Conservation (phyloP, 2,113 vertebrate genomes). For the Scartelaos histophorus region DNA sequence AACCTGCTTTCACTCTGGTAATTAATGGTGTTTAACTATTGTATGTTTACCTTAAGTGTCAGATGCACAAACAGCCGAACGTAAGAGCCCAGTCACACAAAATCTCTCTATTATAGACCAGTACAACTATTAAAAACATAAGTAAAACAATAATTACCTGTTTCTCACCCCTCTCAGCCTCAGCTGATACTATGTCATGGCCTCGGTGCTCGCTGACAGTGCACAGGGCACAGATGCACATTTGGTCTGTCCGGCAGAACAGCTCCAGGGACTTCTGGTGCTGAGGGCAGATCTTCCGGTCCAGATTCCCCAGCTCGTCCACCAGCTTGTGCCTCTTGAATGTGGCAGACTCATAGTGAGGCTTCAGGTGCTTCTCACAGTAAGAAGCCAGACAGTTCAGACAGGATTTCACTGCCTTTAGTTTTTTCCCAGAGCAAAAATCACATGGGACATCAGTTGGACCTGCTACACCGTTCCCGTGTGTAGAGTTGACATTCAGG, state of each 20-base stretch:
- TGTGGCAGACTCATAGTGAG: slow-evolving; percentile 79
- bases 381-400: slow-evolving; percentile 78
- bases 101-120: too few species aligned
- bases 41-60: background rate
- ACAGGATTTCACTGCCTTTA: slow-evolving; percentile 72
- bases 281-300: slow-evolving; percentile 79
- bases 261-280: slow-evolving; percentile 82
- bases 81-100: background rate
- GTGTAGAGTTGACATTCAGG: slow-evolving; percentile 57
- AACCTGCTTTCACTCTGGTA: slow-evolving; percentile 42
- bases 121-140: background rate
- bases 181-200: slow-evolving; percentile 80
- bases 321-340: slow-evolving; percentile 81
- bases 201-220: slow-evolving; percentile 81
- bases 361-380: slow-evolving; percentile 83
- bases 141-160: slow-evolving; percentile 67
- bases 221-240: slow-evolving; percentile 78
- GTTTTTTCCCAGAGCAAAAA: slow-evolving; percentile 72
- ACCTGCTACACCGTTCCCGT: slow-evolving; percentile 66
- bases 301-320: slow-evolving; percentile 66
- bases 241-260: slow-evolving; percentile 77
- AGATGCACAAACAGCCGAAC: background rate
- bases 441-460: slow-evolving; percentile 76
- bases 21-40: slow-evolving; percentile 6
- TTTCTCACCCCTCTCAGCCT: slow-evolving; percentile 79